phyloP scores from a whole-genome alignment of 35 echinoderm and acorn worm genomes.

The Apostichopus parvimensis region DNA sequence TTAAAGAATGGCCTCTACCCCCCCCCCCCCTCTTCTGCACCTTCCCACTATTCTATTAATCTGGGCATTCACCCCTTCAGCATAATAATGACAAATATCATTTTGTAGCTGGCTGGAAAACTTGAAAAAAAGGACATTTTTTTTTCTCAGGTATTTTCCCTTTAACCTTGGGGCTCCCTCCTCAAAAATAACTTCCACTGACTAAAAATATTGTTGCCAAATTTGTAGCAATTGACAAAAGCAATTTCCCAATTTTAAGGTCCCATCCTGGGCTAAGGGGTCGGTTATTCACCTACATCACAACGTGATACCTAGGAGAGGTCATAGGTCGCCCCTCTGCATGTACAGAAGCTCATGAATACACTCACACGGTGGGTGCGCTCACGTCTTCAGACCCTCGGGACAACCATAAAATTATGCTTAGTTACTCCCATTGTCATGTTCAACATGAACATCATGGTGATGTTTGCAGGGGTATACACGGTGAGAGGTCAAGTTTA shows the following conservation, averaged over 20 bases:
- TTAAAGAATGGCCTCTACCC: too few relatives aligned
- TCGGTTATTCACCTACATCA: constrained; percentile 40
- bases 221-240: constrained; percentile 49
- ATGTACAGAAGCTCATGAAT: neutral
- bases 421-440: constrained; percentile 11
- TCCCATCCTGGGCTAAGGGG: constrained; percentile 1
- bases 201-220: constrained; percentile 33
- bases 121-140: too few relatives aligned
- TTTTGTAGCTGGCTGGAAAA: too few relatives aligned
- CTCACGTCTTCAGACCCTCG: constrained; percentile 21
- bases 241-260: constrained; percentile 32
- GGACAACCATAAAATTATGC: constrained; percentile 23
- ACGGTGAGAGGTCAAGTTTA: constrained; percentile 32
- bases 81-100: too few relatives aligned
- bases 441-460: constrained; percentile 32
- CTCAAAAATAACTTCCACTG: neutral
- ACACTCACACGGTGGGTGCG: neutral
- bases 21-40: too few relatives aligned
- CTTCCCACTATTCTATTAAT: too few relatives aligned
- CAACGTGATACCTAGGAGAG: constrained; percentile 25
- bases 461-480: neutral
- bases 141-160: neutral
- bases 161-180: neutral
- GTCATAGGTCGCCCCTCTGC: constrained; percentile 7
- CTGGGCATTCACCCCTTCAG: too few relatives aligned